Evolutionary conservation across 1,140 invertebrate species (phyloP).

Genomic region (Xylocopa sonorina): DNA sequence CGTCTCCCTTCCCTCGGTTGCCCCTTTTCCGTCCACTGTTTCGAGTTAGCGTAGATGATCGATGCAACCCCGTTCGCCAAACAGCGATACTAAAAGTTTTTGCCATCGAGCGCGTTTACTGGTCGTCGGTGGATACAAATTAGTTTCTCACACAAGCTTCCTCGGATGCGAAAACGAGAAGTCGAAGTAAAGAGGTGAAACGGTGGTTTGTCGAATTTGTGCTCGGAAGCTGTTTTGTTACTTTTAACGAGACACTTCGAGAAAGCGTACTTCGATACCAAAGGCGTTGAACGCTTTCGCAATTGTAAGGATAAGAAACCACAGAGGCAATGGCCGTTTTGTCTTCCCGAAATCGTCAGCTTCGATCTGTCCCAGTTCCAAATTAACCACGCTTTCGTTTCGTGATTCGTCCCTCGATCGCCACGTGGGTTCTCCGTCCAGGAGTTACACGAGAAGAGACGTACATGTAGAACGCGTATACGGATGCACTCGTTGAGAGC

Average conservation of each 20-base stretch:
- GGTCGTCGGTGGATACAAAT: not conserved
- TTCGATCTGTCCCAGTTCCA: slow-evolving; percentile 14
- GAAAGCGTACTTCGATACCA: not conserved
- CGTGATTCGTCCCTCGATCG: slow-evolving; percentile 19
- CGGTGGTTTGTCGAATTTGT: not conserved
- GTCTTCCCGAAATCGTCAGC: not conserved
- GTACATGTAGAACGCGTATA: too few species aligned
- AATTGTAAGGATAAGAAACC: not conserved
- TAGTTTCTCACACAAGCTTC: not conserved
- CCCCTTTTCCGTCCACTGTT: not conserved
- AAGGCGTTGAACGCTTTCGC: not conserved
- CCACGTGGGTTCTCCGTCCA: slow-evolving; percentile 22
- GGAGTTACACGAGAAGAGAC: slow-evolving; percentile 20
- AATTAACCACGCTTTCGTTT: slow-evolving; percentile 36
- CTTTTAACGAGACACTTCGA: too few species aligned
- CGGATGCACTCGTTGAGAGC: slow-evolving; percentile 12
- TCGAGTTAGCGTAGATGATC: slow-evolving; percentile 36
- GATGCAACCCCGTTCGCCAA: slow-evolving; percentile 10
- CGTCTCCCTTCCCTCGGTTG: slow-evolving; percentile 7
- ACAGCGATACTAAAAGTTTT: slow-evolving; percentile 20
- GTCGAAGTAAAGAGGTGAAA: not conserved
- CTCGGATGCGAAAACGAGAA: not conserved
- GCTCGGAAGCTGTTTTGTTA: not conserved
- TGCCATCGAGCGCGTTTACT: not conserved
- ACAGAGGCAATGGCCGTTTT: not conserved